Conservation (phyloP, 1,140 invertebrate species). For the Acyrthosiphon pisum region DNA sequence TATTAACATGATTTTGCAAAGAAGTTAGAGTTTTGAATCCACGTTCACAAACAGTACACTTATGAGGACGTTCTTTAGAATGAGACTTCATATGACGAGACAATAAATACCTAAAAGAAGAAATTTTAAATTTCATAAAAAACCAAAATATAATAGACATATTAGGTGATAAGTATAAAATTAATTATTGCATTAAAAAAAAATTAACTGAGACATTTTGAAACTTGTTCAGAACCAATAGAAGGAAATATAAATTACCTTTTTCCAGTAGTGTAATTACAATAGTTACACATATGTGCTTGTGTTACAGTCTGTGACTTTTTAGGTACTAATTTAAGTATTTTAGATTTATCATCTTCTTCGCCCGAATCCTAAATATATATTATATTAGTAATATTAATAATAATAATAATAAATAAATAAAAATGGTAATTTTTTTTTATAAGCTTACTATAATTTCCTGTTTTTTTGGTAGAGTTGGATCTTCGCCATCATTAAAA, state of each 20-base stretch:
- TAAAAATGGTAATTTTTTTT: not conserved
- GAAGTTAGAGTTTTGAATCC: slow-evolving; percentile 95
- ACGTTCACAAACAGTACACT: slow-evolving; percentile 91
- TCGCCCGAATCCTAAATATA: slow-evolving; percentile 68
- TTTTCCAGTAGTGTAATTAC: slow-evolving; percentile 88
- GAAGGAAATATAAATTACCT: slow-evolving; percentile 64
- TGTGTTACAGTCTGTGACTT: slow-evolving; percentile 75
- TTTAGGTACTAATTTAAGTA: slow-evolving; percentile 72
- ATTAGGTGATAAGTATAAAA: not conserved
- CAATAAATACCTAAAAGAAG: slow-evolving; percentile 75
- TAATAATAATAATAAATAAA: not conserved
- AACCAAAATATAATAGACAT: not conserved
- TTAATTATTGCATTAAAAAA: not conserved
- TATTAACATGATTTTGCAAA: slow-evolving; percentile 94
- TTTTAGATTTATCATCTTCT: slow-evolving; percentile 76
- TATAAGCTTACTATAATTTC: slow-evolving; percentile 48
- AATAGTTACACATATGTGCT: slow-evolving; percentile 86
- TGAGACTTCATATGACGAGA: slow-evolving; percentile 95
- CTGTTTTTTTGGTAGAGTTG: slow-evolving; percentile 62
- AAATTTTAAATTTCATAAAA: not conserved
- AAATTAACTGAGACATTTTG: not conserved
- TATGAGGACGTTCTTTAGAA: slow-evolving; percentile 92
- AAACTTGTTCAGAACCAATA: not conserved
- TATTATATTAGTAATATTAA: not conserved
- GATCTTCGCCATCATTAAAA: slow-evolving; percentile 72